Conservation (phyloP, 2,797 vertebrate species). For the Catharus ustulatus region DNA sequence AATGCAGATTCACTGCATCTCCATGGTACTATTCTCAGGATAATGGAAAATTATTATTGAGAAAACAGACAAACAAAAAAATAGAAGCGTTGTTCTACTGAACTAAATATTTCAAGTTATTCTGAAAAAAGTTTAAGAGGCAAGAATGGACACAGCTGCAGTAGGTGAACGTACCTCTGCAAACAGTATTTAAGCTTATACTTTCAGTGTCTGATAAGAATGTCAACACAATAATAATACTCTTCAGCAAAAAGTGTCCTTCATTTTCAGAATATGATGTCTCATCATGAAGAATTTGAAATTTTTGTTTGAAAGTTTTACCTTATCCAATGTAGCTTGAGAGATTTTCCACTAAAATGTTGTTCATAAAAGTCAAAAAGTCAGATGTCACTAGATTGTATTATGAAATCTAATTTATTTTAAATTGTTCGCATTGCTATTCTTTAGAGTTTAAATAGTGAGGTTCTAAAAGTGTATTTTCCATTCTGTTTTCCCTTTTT, state of each 20-base stretch:
- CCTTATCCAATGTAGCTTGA: neutral
- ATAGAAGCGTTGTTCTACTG: neutral
- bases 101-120: neutral
- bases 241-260: neutral
- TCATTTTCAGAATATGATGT: neutral
- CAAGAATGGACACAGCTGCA: neutral
- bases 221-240: neutral
- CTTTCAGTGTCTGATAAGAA: neutral
- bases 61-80: neutral
- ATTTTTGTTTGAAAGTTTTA: neutral
- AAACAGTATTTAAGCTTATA: neutral
- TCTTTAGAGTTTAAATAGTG: neutral
- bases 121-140: neutral
- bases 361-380: neutral
- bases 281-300: neutral
- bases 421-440: neutral
- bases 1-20: neutral
- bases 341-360: neutral
- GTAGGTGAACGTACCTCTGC: neutral
- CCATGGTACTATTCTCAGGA: accelerated
- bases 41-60: neutral
- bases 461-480: neutral
- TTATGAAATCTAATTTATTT: neutral
- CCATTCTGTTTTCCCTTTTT: neutral
- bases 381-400: neutral